Percentiles rank a stretch among this genome's conserved stretches.
These are phyloP conservation scores for Arenaria interpres DNA, from an alignment of 2,113 vertebrate genomes.

Conservation along the genomic window DNA sequence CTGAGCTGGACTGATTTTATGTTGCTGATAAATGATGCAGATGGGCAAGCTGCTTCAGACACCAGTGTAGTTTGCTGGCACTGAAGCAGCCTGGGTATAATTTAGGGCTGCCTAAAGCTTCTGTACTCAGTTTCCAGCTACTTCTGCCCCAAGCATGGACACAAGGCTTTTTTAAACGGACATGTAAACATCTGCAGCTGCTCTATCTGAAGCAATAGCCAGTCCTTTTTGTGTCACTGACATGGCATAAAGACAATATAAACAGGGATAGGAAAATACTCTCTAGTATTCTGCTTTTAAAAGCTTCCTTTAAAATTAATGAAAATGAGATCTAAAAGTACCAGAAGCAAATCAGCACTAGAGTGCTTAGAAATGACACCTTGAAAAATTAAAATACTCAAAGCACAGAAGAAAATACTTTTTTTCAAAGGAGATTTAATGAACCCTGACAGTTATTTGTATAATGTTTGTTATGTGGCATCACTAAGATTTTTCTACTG, in stretches of 20 bases:
- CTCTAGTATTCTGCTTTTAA: neutral
- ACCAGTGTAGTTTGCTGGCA: neutral
- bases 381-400: constrained; percentile 23
- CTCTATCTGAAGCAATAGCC: neutral
- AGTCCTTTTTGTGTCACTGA: neutral
- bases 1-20: neutral
- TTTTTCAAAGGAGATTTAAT: constrained; percentile 64
- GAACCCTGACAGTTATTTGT: constrained; percentile 75
- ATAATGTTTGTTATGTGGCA: constrained; percentile 72
- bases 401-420: constrained; percentile 24
- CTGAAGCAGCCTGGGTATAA: neutral
- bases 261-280: neutral
- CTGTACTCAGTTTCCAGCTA: neutral
- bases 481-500: constrained; percentile 63
- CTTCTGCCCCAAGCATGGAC: neutral
- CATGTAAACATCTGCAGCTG: neutral
- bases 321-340: neutral
- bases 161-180: neutral
- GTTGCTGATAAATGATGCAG: neutral
- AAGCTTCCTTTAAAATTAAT: neutral
- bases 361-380: neutral
- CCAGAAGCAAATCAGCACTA: neutral
- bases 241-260: neutral
- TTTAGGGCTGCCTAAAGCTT: neutral
- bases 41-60: neutral